Conservation (phyloP, 2,888 invertebrate species). For the Eilema caniola region DNA sequence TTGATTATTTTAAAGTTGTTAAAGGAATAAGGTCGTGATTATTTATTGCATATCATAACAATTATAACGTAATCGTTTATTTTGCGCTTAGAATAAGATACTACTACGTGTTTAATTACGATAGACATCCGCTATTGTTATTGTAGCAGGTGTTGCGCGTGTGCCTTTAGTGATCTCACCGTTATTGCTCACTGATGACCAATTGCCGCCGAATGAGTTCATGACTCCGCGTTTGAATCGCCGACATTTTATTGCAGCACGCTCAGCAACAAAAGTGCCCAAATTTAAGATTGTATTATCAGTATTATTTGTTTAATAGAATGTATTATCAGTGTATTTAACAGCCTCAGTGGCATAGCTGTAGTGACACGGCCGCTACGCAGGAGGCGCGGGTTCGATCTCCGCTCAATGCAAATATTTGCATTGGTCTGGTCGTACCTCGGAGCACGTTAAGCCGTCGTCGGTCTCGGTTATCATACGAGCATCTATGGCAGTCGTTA, state of each 20-base stretch:
- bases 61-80: slow-evolving; percentile 54
- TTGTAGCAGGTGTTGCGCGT: slow-evolving; percentile 63
- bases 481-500: too few relatives aligned
- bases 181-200: slow-evolving; percentile 80
- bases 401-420: too few relatives aligned
- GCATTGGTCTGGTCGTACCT: too few relatives aligned
- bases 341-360: too few relatives aligned
- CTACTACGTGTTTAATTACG: slow-evolving; percentile 54
- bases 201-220: slow-evolving; percentile 73
- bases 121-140: slow-evolving; percentile 63
- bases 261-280: not conserved
- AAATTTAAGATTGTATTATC: too few relatives aligned
- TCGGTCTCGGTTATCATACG: too few relatives aligned
- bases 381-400: too few relatives aligned
- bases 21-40: slow-evolving; percentile 21
- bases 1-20: slow-evolving; percentile 17
- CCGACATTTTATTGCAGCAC: slow-evolving; percentile 47
- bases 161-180: slow-evolving; percentile 76
- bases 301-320: too few relatives aligned
- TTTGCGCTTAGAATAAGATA: slow-evolving; percentile 51
- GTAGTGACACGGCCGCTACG: too few relatives aligned
- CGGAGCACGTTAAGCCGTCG: too few relatives aligned
- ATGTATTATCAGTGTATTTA: too few relatives aligned
- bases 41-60: slow-evolving; percentile 43
- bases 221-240: slow-evolving; percentile 60